Evolutionary conservation across 1,140 invertebrate species (phyloP).

Genomic region (Ceratitis capitata): DNA sequence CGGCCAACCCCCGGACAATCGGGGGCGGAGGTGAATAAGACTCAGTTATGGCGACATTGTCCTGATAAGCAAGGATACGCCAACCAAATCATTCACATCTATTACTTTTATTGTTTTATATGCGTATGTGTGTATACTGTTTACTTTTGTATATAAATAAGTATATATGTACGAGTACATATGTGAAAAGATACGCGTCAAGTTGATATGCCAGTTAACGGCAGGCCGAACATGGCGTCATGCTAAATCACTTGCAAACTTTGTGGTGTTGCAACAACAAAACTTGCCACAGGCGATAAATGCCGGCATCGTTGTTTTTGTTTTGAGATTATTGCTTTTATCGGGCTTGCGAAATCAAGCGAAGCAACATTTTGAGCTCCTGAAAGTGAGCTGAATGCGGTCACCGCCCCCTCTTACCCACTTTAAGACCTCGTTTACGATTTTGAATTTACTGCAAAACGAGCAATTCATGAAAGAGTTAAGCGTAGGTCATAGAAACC

Average conservation of each 20-base stretch:
- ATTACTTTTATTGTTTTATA: not conserved
- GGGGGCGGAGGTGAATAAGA: not conserved
- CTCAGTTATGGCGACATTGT: not conserved
- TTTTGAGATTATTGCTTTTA: not conserved
- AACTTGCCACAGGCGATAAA: not conserved
- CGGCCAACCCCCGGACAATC: not conserved
- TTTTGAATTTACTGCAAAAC: constrained; percentile 31
- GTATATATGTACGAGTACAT: not conserved
- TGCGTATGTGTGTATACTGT: not conserved
- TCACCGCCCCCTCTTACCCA: not conserved
- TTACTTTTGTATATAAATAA: not conserved
- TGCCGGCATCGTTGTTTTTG: not conserved
- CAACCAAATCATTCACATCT: not conserved
- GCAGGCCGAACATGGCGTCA: not conserved
- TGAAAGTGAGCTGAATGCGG: not conserved
- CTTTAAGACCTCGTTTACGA: not conserved
- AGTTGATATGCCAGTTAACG: not conserved
- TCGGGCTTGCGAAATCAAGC: not conserved
- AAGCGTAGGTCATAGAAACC: not conserved
- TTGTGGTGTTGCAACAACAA: not conserved
- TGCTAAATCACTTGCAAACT: constrained; percentile 1
- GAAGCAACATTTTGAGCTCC: not conserved
- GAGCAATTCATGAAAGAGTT: constrained; percentile 32
- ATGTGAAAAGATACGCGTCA: not conserved
- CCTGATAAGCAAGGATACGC: not conserved